phyloP scores from a whole-genome alignment of 2,113 vertebrate genomes.

The Puntigrus tetrazona region DNA sequence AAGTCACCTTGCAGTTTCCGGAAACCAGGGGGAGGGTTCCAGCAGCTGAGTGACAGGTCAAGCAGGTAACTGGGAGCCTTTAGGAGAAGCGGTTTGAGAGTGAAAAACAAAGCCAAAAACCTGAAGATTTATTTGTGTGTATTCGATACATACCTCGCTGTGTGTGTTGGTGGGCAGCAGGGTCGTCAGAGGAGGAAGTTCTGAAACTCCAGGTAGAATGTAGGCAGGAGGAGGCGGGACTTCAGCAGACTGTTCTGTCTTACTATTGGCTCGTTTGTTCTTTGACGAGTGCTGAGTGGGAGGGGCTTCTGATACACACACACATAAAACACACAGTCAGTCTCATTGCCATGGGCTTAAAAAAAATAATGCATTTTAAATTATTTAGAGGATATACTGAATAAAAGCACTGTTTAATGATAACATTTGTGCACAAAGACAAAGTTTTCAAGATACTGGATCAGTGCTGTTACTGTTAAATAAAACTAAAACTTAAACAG shows the following conservation, averaged over 20 bases:
- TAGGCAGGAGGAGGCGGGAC: slow-evolving; percentile 75
- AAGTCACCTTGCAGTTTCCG: slow-evolving; percentile 83
- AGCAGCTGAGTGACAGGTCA: slow-evolving; percentile 79
- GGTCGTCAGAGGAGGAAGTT: slow-evolving; percentile 74
- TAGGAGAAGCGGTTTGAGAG: slow-evolving; percentile 9
- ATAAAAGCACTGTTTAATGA: background rate
- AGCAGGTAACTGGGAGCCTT: slow-evolving; percentile 72
- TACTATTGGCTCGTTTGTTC: slow-evolving; percentile 72
- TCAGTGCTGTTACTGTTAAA: background rate
- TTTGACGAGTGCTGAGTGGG: slow-evolving; percentile 54
- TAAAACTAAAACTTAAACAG: too few species aligned
- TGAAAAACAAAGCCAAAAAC: background rate
- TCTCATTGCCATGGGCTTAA: background rate
- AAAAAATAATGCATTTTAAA: background rate
- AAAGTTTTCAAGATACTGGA: background rate
- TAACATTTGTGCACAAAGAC: background rate
- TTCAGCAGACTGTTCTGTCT: slow-evolving; percentile 67
- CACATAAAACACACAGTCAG: background rate
- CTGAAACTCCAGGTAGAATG: slow-evolving; percentile 77
- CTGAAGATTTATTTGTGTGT: background rate
- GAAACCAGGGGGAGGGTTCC: slow-evolving; percentile 82
- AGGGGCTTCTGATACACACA: slow-evolving; percentile 42
- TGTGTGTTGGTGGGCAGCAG: slow-evolving; percentile 69
- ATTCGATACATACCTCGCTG: slow-evolving; percentile 65
- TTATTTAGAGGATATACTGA: background rate